These are phyloP conservation scores for Hyppa rectilinea DNA, from an alignment of 2,888 invertebrate genomes.

Conservation along the genomic window DNA sequence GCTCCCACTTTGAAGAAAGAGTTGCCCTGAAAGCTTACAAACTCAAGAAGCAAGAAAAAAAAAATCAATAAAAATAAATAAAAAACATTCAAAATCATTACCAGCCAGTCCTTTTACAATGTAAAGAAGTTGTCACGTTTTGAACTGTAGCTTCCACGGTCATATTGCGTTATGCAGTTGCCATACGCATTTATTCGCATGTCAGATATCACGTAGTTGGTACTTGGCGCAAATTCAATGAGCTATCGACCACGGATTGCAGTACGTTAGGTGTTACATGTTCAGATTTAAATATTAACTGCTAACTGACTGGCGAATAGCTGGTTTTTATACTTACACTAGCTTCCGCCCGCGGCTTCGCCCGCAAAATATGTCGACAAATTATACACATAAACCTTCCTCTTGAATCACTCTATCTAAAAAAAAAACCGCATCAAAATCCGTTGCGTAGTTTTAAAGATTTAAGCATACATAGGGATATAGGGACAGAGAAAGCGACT, in stretches of 20 bases:
- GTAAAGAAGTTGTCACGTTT: constrained; percentile 1
- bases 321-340: not conserved
- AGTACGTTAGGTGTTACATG: not conserved
- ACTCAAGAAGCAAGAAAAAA: too few relatives aligned
- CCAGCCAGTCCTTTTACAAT: not conserved
- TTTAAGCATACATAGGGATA: too few relatives aligned
- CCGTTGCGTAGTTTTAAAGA: too few relatives aligned
- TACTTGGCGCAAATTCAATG: constrained; percentile 46
- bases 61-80: too few relatives aligned
- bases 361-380: too few relatives aligned
- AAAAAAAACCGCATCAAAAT: too few relatives aligned
- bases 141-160: constrained; percentile 5
- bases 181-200: constrained; percentile 20
- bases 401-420: too few relatives aligned
- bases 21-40: not conserved
- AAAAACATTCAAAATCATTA: not conserved
- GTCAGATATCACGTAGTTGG: constrained; percentile 37
- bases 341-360: too few relatives aligned
- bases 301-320: not conserved
- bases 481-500: too few relatives aligned
- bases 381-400: too few relatives aligned
- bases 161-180: constrained; percentile 28
- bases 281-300: constrained; percentile 26
- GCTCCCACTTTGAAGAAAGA: not conserved
- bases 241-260: constrained; percentile 3